Base-by-base conservation (phyloP, 2,888 invertebrate species). In the Eristalinus aeneus region DNA sequence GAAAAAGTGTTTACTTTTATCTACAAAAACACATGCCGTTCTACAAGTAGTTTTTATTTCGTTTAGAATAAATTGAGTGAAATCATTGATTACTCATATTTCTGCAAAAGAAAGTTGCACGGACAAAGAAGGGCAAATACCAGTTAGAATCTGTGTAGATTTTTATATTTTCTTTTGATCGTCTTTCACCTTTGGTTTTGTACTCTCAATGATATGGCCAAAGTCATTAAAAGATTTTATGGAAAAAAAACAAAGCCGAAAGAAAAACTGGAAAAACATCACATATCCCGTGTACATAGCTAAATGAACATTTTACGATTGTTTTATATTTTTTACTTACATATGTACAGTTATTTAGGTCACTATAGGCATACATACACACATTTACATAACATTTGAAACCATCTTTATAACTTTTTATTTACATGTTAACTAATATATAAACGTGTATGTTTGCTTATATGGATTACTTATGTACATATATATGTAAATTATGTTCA, bases 61-160 rank as follows among this genome's bases (percentile, higher is more conserved):
- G 39, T 11, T 53, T 1, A 10, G 32, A 27, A 72, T 27, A 31
- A n/a, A 61, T 20, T 10, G 8, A 10, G 34, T 23, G 46, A 61
- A 77, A 36, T 53, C n/a, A n/a, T 69, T 71, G 23, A 39, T 46
- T 46, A 16, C 16, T 46, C 16, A 20, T 82, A 34, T 67, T 79
- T 79, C 9, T 23, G 23, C 27, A 34, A 61, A 22, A 68, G 22
- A 46, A 75, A 88, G 68, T 69, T 82, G 53, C 56, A 71, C 27
- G 58, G 22, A 34, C 80, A 87, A 77, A 77, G 78, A 79, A 71
- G 60, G 54, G 60, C 72, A 78, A 34, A 46, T 65, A 78, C 23
- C 73, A 46, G 67, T 75, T 75, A 60, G 67, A 67, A 34, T 32
- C 61, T 64, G 16, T 34, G 3, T 36, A 27, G 23, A 16, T 36